phyloP scores from a whole-genome alignment of 2,888 invertebrate genomes.

The Phymatocera aterrima region DNA sequence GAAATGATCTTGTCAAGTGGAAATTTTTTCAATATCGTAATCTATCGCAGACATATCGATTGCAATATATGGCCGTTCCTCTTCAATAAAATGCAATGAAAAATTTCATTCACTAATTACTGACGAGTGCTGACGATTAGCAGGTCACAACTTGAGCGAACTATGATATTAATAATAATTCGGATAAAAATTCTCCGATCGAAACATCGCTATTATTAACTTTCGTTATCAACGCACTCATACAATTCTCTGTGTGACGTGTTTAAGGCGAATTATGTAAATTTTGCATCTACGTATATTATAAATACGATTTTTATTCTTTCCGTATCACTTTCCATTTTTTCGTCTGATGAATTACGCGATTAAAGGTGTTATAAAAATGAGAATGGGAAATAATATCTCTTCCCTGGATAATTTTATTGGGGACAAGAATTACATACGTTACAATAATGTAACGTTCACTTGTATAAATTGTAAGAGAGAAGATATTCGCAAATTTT shows the following conservation, averaged over 20 bases:
- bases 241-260: no score
- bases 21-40: background rate
- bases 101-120: background rate
- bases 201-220: background rate
- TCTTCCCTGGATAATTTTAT: no score
- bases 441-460: no score
- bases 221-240: slow-evolving; percentile 4
- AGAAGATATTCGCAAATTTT: no score
- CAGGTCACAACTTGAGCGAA: background rate
- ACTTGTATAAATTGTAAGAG: background rate
- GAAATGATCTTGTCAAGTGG: background rate
- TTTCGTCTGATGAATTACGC: no score
- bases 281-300: no score
- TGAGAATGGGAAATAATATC: no score
- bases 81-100: background rate
- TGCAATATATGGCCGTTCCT: background rate
- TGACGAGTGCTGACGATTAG: background rate
- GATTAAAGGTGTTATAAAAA: no score
- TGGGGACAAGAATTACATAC: no score
- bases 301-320: no score
- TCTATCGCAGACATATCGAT: background rate
- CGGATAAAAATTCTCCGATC: background rate
- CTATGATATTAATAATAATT: background rate
- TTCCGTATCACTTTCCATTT: no score
- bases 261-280: no score